phyloP scores from a whole-genome alignment of 2,888 invertebrate species.

The Athripsodes cinereus region DNA sequence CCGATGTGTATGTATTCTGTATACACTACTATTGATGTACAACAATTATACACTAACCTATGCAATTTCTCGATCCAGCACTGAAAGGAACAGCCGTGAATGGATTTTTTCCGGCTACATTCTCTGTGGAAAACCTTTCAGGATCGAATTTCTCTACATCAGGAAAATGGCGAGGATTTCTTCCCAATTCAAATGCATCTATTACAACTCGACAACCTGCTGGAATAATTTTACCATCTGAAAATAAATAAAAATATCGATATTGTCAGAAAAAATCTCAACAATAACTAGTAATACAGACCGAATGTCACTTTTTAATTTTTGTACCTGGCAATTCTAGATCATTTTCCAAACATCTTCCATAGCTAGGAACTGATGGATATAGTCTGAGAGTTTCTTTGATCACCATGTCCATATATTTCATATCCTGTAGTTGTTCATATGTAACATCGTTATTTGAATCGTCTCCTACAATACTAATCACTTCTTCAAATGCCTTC shows the following conservation, averaged over 20 bases:
- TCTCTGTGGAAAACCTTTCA: slow-evolving; percentile 24
- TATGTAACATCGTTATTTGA: background rate
- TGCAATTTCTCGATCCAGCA: slow-evolving; percentile 26
- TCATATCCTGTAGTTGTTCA: slow-evolving; percentile 27
- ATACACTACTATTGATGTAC: too few relatives aligned
- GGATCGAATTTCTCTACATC: slow-evolving; percentile 25
- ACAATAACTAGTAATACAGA: background rate
- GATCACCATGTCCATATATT: slow-evolving; percentile 30
- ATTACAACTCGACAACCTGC: slow-evolving; percentile 8
- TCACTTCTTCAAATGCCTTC: slow-evolving; percentile 20
- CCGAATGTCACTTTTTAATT: background rate
- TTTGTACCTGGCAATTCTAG: slow-evolving; percentile 22
- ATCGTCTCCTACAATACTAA: slow-evolving; percentile 15
- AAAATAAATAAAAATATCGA: slow-evolving; percentile 4
- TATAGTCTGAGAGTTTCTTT: slow-evolving; percentile 31
- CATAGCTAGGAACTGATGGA: slow-evolving; percentile 30
- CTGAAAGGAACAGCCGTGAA: slow-evolving; percentile 14
- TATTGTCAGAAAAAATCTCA: too few relatives aligned
- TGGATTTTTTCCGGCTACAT: slow-evolving; percentile 17
- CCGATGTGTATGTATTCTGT: too few relatives aligned
- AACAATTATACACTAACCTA: slow-evolving; percentile 12
- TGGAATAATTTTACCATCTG: slow-evolving; percentile 22
- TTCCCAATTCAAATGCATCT: slow-evolving; percentile 9
- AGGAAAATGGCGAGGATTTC: slow-evolving; percentile 17
- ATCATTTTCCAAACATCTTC: slow-evolving; percentile 29